phyloP scores from a whole-genome alignment of 2,113 vertebrate genomes.

The Elaphurus davidianus region DNA sequence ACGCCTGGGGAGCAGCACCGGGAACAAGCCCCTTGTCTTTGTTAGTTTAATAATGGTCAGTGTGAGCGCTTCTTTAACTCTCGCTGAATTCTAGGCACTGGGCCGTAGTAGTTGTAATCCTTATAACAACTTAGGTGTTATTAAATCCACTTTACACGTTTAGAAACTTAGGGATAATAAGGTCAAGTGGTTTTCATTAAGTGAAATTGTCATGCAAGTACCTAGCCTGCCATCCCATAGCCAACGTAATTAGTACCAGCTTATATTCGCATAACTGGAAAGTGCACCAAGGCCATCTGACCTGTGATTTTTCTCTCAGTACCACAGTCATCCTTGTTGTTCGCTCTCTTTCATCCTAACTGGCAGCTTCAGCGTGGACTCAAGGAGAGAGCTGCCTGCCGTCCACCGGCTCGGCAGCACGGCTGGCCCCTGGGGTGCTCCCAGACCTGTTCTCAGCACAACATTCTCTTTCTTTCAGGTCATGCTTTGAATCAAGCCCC shows the following conservation, averaged over 20 bases:
- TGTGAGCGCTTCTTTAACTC: neutral
- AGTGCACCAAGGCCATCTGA: neutral
- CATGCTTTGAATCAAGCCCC: neutral
- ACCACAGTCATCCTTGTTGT: neutral
- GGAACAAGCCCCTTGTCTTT: neutral
- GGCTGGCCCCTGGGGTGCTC: neutral
- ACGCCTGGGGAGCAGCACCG: fast-evolving
- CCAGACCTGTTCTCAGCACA: neutral
- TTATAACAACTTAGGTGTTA: neutral
- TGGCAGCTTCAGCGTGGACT: neutral
- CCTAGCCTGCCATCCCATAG: neutral
- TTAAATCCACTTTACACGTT: neutral
- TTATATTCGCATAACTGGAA: neutral
- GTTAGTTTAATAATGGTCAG: neutral
- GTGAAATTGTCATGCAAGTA: neutral
- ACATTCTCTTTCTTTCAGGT: neutral
- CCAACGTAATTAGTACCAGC: neutral
- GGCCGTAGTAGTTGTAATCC: neutral
- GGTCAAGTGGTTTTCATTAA: neutral
- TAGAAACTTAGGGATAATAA: neutral
- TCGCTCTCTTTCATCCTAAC: neutral
- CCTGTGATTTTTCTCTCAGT: neutral
- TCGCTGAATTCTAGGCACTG: neutral
- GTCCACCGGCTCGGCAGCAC: neutral
- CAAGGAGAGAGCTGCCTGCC: neutral